Percentiles rank a stretch among this genome's conserved stretches.
Evolutionary conservation across 2,888 invertebrate species (phyloP).

Genomic region (Dryocosmus kuriphilus): DNA sequence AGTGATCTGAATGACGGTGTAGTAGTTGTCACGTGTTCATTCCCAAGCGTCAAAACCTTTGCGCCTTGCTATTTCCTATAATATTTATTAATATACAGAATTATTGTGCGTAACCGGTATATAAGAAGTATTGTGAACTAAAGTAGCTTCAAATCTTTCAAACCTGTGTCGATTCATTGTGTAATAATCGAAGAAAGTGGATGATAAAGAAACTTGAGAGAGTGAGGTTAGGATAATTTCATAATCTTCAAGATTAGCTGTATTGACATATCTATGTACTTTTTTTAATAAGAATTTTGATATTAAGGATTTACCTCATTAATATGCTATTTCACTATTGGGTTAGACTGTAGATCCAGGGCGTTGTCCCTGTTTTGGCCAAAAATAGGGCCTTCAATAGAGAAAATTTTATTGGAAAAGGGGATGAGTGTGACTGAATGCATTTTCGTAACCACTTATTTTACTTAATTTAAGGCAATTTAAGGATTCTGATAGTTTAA

Average conservation of each 20-base stretch:
- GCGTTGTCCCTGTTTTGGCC: too few relatives aligned
- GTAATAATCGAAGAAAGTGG: not conserved
- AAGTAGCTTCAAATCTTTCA: not conserved
- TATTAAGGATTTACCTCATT: not conserved
- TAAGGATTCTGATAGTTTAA: too few relatives aligned
- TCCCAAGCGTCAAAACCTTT: not conserved
- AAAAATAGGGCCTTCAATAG: too few relatives aligned
- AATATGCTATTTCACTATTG: not conserved
- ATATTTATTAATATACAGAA: not conserved
- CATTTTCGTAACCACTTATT: too few relatives aligned
- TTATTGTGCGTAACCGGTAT: not conserved
- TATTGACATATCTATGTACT: not conserved
- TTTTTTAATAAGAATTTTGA: not conserved
- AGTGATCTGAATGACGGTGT: not conserved
- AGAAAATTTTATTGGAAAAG: too few relatives aligned
- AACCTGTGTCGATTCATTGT: not conserved
- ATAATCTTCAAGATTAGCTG: not conserved
- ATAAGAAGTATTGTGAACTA: not conserved
- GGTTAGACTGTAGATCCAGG: too few relatives aligned
- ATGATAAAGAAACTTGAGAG: not conserved
- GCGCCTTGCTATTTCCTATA: not conserved
- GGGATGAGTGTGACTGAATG: too few relatives aligned
- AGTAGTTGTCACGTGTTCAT: constrained; percentile 35
- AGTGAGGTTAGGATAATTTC: constrained; percentile 16
- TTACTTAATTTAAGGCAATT: too few relatives aligned